A percentile compares a stretch with the other conserved stretches of the same genome.
Conservation (phyloP, 2,797 vertebrate genomes). For the Malacoctenus gilli region DNA sequence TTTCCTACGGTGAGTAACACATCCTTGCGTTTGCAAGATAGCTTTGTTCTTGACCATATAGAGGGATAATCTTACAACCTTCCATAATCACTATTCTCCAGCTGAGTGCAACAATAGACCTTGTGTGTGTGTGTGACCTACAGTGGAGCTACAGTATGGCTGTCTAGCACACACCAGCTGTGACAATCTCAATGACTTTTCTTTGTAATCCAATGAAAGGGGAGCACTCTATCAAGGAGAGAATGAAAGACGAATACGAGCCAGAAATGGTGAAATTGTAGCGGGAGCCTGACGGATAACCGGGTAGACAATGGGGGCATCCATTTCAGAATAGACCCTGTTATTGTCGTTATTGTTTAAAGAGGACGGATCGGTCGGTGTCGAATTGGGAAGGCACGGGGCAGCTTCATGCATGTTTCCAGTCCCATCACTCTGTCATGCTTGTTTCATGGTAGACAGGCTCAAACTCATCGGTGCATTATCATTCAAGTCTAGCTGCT, state of each 20-base stretch:
- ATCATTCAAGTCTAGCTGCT: constrained; percentile 73
- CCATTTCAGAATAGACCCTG: constrained; percentile 51
- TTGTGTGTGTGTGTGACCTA: constrained; percentile 16
- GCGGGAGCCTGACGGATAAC: constrained; percentile 42
- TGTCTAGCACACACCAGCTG: constrained; percentile 16
- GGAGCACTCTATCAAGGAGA: constrained; percentile 48
- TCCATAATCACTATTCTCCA: constrained; percentile 31
- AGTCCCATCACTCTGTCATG: constrained; percentile 60
- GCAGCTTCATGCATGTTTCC: constrained; percentile 46
- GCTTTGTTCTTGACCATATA: constrained; percentile 35
- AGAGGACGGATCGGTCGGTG: constrained; percentile 52
- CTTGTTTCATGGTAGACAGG: constrained; percentile 69
- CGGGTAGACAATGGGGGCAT: constrained; percentile 49
- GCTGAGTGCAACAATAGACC: constrained; percentile 14
- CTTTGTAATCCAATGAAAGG: constrained; percentile 61
- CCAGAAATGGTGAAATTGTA: constrained; percentile 50
- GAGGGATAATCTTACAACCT: constrained; percentile 26
- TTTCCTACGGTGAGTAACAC: constrained; percentile 37
- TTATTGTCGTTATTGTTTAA: constrained; percentile 65
- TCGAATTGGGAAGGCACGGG: constrained; percentile 39
- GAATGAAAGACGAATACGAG: constrained; percentile 50
- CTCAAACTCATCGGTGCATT: constrained; percentile 67
- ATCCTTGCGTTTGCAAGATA: constrained; percentile 6
- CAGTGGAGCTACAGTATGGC: constrained; percentile 22
- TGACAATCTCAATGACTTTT: constrained; percentile 55